Evolutionary conservation across 2,888 invertebrate species (phyloP), one percentile per base, ranked within the genome.

Genomic region (Aradus depressus): DNA sequence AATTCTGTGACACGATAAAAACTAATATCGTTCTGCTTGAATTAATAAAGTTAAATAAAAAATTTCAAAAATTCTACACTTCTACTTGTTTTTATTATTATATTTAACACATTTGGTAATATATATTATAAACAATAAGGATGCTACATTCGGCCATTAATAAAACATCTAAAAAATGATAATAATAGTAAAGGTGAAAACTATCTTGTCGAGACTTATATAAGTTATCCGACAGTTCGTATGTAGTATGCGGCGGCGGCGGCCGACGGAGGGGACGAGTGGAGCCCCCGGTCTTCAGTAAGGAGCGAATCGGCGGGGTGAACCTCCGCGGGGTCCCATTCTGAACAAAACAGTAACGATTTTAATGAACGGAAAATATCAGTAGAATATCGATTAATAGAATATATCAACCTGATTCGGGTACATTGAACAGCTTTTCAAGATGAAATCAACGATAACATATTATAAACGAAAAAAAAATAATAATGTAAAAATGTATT

Each of bases 291-390:
- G 34, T 42, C 55, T 58, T 72, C 75, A 87, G 73, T 87, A 87
- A 60, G 87, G 87, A 68, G 87, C 85, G 71, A 85, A 88, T 71
- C 87, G 79, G 70, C 86, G 79, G 61, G 87, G 86, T 53, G 86
- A 86, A 38, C 84, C 82, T 64, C 86, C 85, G 62, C 87, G 79
- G 75, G 84, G 78, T 57, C 80, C 79, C 59, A 81, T 80, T 71
- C 82, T 81, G 50, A 58, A 56, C 45, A 42, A 32, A 52, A 57
- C 50, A 43, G 32, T 22, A 51, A 28, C 31, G 37, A 31, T 22
- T 44, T 14, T 41, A 44, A 48, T 45, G 34, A 22, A 47, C 48
- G 41, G 42, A 19, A 44, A 37, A 47, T 2, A 32, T 37, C 39
- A 37, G 35, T 25, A 35, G 38, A 37, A 26, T 32, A 21, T 35